Evolutionary conservation across 2,888 invertebrate genomes (phyloP), one percentile per base, ranked within the genome.

Genomic region (Eilema depressum): DNA sequence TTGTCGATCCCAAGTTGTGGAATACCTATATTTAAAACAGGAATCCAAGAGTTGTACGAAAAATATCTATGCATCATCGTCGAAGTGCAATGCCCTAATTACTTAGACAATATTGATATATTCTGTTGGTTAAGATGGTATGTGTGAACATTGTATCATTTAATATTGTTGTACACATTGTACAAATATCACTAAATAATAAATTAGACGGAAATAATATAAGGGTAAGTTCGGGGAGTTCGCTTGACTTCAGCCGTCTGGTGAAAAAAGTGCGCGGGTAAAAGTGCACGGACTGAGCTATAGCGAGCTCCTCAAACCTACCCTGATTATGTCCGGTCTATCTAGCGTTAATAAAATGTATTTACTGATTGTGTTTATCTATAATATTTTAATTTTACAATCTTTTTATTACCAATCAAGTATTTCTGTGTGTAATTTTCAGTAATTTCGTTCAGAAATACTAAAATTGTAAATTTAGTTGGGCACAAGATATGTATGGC

Each of bases 301-400:
- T 20, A 47, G 14, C 47, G 14, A 20, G 20, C 47, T 47, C 20
- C 20, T 14, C 47, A 14, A 47, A 47, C 20, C 5, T 47, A 47
- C 7, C 20, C 47, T 47, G 5, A 47, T 47, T 47, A 47, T 20
- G 53, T 0, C 3, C 53, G 53, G n/a, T n/a, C n/a, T 20, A n/a
- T 20, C 28, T 60, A 60, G 28, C 17, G 28, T 60, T 60, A 60
- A 20, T 20, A 28, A 60, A 26, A 28, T 60, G 17, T 60, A 28
- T 60, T 60, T 60, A 28, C 26, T 60, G 4, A 26, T 61, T 30
- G 20, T n/a, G n/a, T 61, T 30, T 61, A 25, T 61, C 60, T 60
- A 26, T 17, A 28, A 59, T 10, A 28, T 20, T 28, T n/a, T 28
- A 26, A 59, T 4, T 17, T 26, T 8, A 28, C 0, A 2, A 0